Base-by-base conservation (phyloP, 2,888 invertebrate genomes). In the Branchellion lobata region DNA sequence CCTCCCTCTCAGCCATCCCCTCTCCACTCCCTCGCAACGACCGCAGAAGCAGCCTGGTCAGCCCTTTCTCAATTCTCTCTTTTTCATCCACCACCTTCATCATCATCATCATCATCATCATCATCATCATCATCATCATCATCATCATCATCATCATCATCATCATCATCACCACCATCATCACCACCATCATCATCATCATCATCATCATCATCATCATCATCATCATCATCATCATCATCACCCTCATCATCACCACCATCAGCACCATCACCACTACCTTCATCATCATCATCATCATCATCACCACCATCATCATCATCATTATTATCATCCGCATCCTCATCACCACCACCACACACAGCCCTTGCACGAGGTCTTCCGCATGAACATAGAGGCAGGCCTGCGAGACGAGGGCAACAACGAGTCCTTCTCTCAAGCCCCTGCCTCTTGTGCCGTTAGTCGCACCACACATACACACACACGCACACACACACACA, bases 41-140 rank as follows among this genome's bases (percentile, higher is more conserved):
- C 47, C 8, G 18, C 47, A 47, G 47, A 47, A 47, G 8, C 47
- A 47, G 47, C 18, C 47, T 47, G 47, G 47, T 47, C 18, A 14
- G 47, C 11, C 11, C 47, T 47, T 47, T 47, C 18, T 47, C n/a
- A n/a, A n/a, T n/a, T n/a, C n/a, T n/a, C n/a, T n/a, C n/a, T n/a
- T n/a, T n/a, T n/a, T n/a, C n/a, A n/a, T n/a, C n/a, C n/a, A n/a
- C n/a, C n/a, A n/a, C 47, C 29, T 18, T 18, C 14, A 51, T 51
- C 53, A 51, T 51, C 53, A 51, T 51, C 53, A 65, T 11, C 65
- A 65, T 65, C 75, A 75, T 75, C 75, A 75, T 75, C 75, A 75
- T 65, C 75, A 75, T 65, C 75, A 75, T 75, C 75, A 75, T 75
- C 75, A 75, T 75, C 75, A 75, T 75, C 75, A 75, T 65, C 75